Conservation (phyloP, 2,113 vertebrate genomes). For the Bubo blakistoni region DNA sequence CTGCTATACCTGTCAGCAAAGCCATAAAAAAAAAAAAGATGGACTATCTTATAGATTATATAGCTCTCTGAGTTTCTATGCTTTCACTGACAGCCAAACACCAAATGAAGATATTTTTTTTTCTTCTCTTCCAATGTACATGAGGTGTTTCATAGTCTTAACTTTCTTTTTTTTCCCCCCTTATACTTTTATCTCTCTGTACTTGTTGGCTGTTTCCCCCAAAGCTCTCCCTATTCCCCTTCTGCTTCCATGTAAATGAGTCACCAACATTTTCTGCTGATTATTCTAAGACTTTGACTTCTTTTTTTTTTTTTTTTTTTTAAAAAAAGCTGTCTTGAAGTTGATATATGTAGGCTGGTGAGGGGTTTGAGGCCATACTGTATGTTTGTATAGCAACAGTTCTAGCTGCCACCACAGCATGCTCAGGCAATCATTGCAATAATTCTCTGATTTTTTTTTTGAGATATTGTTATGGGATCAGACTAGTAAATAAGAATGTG, state of each 20-base stretch:
- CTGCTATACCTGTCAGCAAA: slow-evolving; percentile 25
- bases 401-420: not conserved
- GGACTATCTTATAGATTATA: slow-evolving; percentile 18
- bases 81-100: not conserved
- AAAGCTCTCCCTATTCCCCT: not conserved
- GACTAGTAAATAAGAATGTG: not conserved
- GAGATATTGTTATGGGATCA: not conserved
- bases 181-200: not conserved
- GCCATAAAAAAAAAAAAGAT: slow-evolving; percentile 1
- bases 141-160: not conserved
- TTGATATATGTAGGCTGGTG: not conserved
- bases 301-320: rapidly evolving
- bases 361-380: not conserved
- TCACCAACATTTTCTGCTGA: not conserved
- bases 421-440: not conserved
- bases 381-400: not conserved
- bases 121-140: not conserved
- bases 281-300: not conserved
- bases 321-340: not conserved
- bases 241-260: not conserved
- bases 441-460: not conserved
- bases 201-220: not conserved
- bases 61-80: slow-evolving; percentile 14
- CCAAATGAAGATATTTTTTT: not conserved
- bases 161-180: not conserved